Percentiles rank a stretch among this genome's conserved stretches.
phyloP scores from a whole-genome alignment of 2,888 invertebrate genomes.

The Dasypolia templi region DNA sequence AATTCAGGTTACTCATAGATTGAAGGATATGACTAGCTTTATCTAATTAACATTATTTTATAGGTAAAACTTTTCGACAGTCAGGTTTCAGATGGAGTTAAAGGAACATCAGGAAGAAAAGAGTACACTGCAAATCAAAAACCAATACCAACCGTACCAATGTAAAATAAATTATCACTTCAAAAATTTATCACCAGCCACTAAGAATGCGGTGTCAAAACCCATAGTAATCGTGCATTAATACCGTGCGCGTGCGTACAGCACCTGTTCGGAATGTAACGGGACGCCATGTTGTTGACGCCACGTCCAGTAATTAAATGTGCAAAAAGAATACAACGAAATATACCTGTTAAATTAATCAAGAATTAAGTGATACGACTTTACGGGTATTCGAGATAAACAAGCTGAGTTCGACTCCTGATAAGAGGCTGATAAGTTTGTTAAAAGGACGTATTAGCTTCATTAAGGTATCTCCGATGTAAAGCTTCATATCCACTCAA shows the following conservation, averaged over 20 bases:
- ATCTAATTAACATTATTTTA: too few relatives aligned
- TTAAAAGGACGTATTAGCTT: conserved; percentile 5
- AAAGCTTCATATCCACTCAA: background rate
- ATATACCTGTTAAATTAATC: conserved; percentile 72
- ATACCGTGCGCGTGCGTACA: conserved; percentile 69
- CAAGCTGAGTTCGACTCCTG: conserved; percentile 25
- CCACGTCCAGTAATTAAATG: conserved; percentile 60
- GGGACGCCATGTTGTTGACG: conserved; percentile 68
- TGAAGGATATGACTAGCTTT: background rate
- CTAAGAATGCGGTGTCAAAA: conserved; percentile 63
- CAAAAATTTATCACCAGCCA: conserved; percentile 46
- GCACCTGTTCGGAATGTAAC: conserved; percentile 78
- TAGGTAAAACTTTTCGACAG: too few relatives aligned
- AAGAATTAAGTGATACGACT: conserved; percentile 60
- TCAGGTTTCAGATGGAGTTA: rapidly evolving
- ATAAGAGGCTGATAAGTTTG: conserved; percentile 35
- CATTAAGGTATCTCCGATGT: conserved; percentile 29
- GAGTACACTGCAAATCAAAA: background rate
- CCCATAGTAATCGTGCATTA: conserved; percentile 60
- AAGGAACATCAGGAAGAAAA: background rate
- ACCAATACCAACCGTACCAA: conserved; percentile 17
- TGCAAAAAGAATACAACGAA: conserved; percentile 58
- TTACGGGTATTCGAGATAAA: conserved; percentile 46
- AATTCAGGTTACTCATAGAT: conserved; percentile 21
- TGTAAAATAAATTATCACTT: conserved; percentile 52